Evolutionary conservation across 1,140 invertebrate genomes (phyloP).

Genomic region (Leptopilina boulardi): DNA sequence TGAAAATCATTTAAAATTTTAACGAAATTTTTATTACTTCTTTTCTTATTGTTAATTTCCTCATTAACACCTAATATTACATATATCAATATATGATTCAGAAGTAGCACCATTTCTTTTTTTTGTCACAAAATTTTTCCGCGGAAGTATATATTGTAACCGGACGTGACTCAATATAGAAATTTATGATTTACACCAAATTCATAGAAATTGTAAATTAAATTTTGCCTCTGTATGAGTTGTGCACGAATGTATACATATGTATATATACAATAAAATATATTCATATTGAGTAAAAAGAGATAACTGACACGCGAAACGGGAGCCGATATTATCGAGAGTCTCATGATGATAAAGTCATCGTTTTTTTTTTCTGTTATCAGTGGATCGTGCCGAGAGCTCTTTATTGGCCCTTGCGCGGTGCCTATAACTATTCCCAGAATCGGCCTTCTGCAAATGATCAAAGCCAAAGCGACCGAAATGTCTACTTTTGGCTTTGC

Average conservation of each 20-base stretch:
- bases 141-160: background rate
- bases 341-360: slow-evolving; percentile 50
- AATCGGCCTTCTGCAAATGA: slow-evolving; percentile 55
- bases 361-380: slow-evolving; percentile 47
- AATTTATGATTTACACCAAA: background rate
- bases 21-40: too few relatives aligned
- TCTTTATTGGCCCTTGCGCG: slow-evolving; percentile 12
- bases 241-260: background rate
- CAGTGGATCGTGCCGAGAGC: slow-evolving; percentile 38
- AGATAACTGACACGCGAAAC: slow-evolving; percentile 26
- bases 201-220: background rate
- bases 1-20: too few relatives aligned
- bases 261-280: background rate
- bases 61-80: background rate
- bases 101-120: background rate
- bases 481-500: slow-evolving; percentile 51
- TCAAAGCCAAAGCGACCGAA: slow-evolving; percentile 54
- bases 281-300: too few relatives aligned
- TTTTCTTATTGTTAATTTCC: background rate
- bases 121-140: background rate
- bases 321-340: slow-evolving; percentile 23
- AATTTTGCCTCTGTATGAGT: background rate
- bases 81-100: background rate
- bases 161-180: background rate
- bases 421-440: slow-evolving; percentile 45